Base-by-base conservation (phyloP, 2,888 invertebrate genomes). In the Brenthis ino region DNA sequence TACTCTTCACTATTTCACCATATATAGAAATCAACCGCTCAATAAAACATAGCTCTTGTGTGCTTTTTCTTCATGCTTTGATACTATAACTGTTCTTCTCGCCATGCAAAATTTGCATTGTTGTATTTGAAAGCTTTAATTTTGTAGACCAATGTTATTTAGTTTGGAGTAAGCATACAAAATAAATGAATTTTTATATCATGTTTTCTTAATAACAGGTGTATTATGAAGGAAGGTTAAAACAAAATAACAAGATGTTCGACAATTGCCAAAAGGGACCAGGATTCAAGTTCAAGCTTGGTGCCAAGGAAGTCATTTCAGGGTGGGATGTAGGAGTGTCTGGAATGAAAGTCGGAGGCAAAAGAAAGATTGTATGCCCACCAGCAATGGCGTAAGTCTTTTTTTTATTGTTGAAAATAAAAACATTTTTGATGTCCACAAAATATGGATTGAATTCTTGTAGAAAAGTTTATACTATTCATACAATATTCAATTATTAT, bases 331-430 rank as follows among this genome's bases (percentile, higher is more conserved):
- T 96, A 51, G 98, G 98, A 64, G 92, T 98, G n/a, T 89, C 89
- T 54, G 98, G 98, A 61, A 99, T 99, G 99, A 98, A 97, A 90
- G 96, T 98, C 69, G 98, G 98, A 48, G 98, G 98, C 76, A 98
- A 97, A 88, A 94, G 99, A 82, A 95, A 95, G 79, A 95, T 99
- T 65, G 94, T 94, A 16, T 96, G 98, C 84, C 98, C 98, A 71
- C 95, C 98, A 61, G 90, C 95, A 60, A 95, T 97, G 95, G 98
- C 96, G 95, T 98, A 95, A 94, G 97, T 94, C 14, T 48, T 3
- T 48, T 47, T 57, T 47, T 12, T 5, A 0, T 61, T 24, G 12
- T 33, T 48, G 6, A 37, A 47, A 43, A 50, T 16, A 48, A 28
- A 28, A 28, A 4, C 4, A 24, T 24, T 5, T 28, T 28, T 28